phyloP scores from a whole-genome alignment of 2,113 vertebrate species.

The Anser brachyrhynchus region DNA sequence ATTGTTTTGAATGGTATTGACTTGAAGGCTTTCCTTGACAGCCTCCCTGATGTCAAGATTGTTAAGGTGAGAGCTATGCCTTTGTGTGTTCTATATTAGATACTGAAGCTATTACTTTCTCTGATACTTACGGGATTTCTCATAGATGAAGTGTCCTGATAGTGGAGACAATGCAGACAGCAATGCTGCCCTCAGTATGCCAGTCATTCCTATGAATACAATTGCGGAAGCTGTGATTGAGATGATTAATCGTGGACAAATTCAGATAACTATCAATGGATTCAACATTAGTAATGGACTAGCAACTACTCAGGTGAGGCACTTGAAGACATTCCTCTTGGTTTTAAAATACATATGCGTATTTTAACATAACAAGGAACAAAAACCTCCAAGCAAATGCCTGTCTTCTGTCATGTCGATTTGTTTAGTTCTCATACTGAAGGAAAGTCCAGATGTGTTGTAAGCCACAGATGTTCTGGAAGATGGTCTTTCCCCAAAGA shows the following conservation, averaged over 20 bases:
- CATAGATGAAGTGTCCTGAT: constrained; percentile 94
- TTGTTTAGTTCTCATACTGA: not conserved
- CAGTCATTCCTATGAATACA: constrained; percentile 98
- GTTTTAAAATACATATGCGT: not conserved
- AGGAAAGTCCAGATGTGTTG: not conserved
- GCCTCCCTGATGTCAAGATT: constrained; percentile 96
- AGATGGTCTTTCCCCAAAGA: not conserved
- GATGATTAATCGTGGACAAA: constrained; percentile 99
- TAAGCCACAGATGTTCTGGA: not conserved
- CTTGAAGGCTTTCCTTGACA: constrained; percentile 97
- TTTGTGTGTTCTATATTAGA: not conserved
- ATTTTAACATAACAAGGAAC: not conserved
- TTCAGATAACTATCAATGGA: constrained; percentile 97
- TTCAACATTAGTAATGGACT: constrained; percentile 98
- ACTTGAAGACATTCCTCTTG: not conserved
- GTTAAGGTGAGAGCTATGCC: constrained; percentile 85
- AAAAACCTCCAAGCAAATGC: not conserved
- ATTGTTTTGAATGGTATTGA: constrained; percentile 98
- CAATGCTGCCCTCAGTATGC: constrained; percentile 93
- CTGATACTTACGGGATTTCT: not conserved
- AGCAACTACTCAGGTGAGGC: constrained; percentile 94
- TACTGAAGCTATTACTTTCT: not conserved
- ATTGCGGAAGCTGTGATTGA: constrained; percentile 98
- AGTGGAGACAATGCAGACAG: constrained; percentile 86
- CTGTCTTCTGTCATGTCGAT: not conserved